Base-by-base conservation (phyloP, 2,888 invertebrate genomes). In the Diabrotica balteata region DNA sequence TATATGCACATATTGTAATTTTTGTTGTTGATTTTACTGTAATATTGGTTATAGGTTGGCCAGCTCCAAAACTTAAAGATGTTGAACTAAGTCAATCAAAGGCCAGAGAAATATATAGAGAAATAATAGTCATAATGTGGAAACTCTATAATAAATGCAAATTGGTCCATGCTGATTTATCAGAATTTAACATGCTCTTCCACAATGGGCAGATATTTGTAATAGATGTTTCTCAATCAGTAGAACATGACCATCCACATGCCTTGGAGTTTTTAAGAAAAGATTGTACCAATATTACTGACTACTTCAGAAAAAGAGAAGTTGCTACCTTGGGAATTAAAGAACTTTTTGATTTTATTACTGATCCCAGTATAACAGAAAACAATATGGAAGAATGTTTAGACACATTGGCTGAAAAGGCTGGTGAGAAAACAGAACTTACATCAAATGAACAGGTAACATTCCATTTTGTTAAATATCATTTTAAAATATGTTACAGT, bases 151-250 rank as follows among this genome's bases (percentile, higher is more conserved):
- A 97, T 75, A 90, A 94, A 76, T 97, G 98, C 80, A 93, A 91
- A 82, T 87, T 99, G 10, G 97, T 99, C 0, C 99, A 99, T 83
- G 99, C 98, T 1, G 99, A 99, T 87, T 89, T 98, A 63, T 97
- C 97, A 4, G 98, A 98, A 86, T 98, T 95, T 80, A 98, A 98
- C 85, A 88, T 99, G 71, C 85, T 98, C 73, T 94, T 92, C 79
- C 90, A 94, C 78, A 88, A 94, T 78, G 93, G 92, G 0, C 89
- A 93, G 78, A 84, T 95, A n/a, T 92, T 93, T 68, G 90, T 98
- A 22, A 99, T 99, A 78, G 99, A 99, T 85, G 98, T 99, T 0
- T 98, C 98, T 0, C 99, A 99, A 82, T 94, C 98, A 0, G 98
- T 99, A 0, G 98, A 98, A 84, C 97, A 97, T 82, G 97, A 98